Conservation (phyloP, 2,888 invertebrate genomes). For the Athripsodes cinereus region DNA sequence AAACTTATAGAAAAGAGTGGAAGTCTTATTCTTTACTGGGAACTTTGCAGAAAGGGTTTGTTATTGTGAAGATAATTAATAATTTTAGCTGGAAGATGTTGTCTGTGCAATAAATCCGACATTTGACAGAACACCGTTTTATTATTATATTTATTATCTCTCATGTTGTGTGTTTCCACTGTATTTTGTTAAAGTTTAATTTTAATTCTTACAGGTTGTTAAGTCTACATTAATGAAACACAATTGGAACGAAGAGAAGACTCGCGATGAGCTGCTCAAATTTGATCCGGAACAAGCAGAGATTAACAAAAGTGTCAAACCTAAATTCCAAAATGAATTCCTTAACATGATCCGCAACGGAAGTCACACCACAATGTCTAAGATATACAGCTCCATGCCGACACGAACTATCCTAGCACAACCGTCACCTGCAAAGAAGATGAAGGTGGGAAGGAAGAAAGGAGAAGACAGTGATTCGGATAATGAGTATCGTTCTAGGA, state of each 20-base stretch:
- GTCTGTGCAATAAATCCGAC: too few species aligned
- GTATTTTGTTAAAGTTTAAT: too few species aligned
- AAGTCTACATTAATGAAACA: slow-evolving; percentile 51
- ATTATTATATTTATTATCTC: too few species aligned
- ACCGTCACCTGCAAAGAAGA: slow-evolving; percentile 3
- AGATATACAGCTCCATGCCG: neutral
- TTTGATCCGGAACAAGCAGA: slow-evolving; percentile 46
- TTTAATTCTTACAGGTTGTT: slow-evolving; percentile 42
- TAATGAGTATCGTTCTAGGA: slow-evolving; percentile 52
- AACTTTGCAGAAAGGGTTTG: too few species aligned
- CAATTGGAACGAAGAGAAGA: slow-evolving; percentile 51
- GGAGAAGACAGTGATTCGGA: slow-evolving; percentile 53
- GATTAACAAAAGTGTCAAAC: slow-evolving; percentile 41
- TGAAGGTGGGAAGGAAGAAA: slow-evolving; percentile 29
- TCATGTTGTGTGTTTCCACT: too few species aligned
- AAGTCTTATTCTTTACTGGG: too few species aligned
- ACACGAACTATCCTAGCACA: neutral
- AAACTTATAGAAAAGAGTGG: too few species aligned
- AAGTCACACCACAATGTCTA: neutral
- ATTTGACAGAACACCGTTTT: too few species aligned
- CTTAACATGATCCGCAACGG: slow-evolving; percentile 9
- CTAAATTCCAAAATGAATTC: slow-evolving; percentile 30
- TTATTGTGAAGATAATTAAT: too few species aligned
- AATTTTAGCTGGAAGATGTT: too few species aligned
- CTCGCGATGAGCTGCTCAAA: slow-evolving; percentile 48